phyloP scores from a whole-genome alignment of 2,797 vertebrate species.

The Danio albolineatus region DNA sequence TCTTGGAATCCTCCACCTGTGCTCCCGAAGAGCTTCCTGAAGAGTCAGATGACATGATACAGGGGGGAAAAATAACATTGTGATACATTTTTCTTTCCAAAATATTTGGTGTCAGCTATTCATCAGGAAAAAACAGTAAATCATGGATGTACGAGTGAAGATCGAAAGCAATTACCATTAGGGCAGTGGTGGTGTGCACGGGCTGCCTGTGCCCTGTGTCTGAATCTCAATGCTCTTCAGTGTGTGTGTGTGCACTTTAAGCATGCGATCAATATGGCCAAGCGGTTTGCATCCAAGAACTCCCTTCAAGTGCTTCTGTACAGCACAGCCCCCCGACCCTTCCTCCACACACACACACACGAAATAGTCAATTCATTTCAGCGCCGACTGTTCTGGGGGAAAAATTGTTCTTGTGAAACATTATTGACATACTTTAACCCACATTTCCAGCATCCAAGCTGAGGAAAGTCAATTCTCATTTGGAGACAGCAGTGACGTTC shows the following conservation, averaged over 20 bases:
- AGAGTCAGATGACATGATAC: conserved; percentile 4
- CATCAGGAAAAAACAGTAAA: conserved; percentile 85
- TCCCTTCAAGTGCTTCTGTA: conserved; percentile 85
- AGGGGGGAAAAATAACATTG: conserved; percentile 63
- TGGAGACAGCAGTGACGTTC: conserved; percentile 64
- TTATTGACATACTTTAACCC: conserved; percentile 97
- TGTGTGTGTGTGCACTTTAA: conserved; percentile 89
- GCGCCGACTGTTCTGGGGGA: conserved; percentile 81
- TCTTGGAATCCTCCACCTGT: conserved; percentile 47
- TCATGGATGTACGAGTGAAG: conserved; percentile 83
- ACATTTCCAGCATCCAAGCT: conserved; percentile 82
- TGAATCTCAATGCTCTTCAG: conserved; percentile 88
- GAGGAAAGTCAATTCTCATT: conserved; percentile 91
- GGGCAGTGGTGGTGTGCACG: conserved; percentile 81
- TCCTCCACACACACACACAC: conserved; percentile 68
- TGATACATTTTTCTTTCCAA: conserved; percentile 83
- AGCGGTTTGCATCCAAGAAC: conserved; percentile 87
- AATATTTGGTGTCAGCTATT: conserved; percentile 91
- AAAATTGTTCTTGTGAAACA: conserved; percentile 95
- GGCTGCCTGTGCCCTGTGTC: conserved; percentile 82
- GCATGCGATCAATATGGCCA: conserved; percentile 88
- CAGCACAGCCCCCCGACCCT: conserved; percentile 78
- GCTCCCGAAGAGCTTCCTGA: conserved; percentile 18
- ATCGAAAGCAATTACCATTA: conserved; percentile 99
- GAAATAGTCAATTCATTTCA: conserved; percentile 90